A percentile compares a stretch with the other conserved stretches of the same genome.
phyloP scores from a whole-genome alignment of 2,797 vertebrate genomes.

The Hemibagrus guttatus region DNA sequence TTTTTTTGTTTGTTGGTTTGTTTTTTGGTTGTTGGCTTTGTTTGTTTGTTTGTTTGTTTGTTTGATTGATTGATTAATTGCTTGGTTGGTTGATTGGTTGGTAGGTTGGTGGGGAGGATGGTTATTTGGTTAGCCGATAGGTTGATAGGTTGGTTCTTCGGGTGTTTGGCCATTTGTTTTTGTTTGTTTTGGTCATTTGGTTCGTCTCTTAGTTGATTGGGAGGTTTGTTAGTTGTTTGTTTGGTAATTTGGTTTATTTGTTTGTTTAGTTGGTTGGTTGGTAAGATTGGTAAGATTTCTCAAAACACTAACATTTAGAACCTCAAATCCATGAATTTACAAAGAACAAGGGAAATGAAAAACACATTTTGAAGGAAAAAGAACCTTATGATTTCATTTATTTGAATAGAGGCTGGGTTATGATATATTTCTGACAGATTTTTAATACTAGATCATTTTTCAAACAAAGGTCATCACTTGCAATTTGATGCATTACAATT shows the following conservation, averaged over 20 bases:
- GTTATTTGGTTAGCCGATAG: too few relatives aligned
- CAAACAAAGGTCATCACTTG: neutral
- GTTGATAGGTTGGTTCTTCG: too few relatives aligned
- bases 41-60: neutral
- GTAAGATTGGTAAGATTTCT: neutral
- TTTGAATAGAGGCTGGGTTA: neutral
- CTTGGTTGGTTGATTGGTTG: neutral
- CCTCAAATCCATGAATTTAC: neutral
- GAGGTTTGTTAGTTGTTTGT: neutral
- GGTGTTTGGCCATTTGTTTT: neutral
- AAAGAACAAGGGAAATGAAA: neutral
- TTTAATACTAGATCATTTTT: neutral
- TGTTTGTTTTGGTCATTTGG: neutral
- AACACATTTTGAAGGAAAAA: neutral
- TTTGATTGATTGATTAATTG: neutral
- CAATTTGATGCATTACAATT: conserved; percentile 30
- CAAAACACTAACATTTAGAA: neutral
- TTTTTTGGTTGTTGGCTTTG: neutral
- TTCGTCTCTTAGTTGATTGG: too few relatives aligned
- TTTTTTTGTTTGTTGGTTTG: neutral
- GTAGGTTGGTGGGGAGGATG: neutral
- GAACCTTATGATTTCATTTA: neutral
- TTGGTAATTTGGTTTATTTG: neutral
- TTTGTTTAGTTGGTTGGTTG: neutral
- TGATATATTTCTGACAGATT: neutral